A percentile compares a stretch with the other conserved stretches of the same genome.
phyloP scores from a whole-genome alignment of 2,113 vertebrate species.

The Oryctolagus cuniculus region mOryCun1.1 NC_091440.1:46276501-46277000 shows the following conservation, averaged over 20 bases:
- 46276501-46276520: no score
- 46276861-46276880: constrained; percentile 28
- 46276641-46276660: not conserved
- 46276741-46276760: constrained; percentile 39
- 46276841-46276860: not conserved
- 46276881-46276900: not conserved
- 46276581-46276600: no score
- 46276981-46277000: not conserved
- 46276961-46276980: not conserved
- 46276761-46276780: not conserved
- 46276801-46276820: constrained; percentile 31
- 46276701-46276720: not conserved
- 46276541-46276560: no score
- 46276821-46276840: constrained; percentile 28
- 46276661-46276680: not conserved
- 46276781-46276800: constrained; percentile 18
- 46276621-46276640: not conserved
- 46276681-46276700: constrained; percentile 31
- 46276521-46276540: no score
- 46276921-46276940: not conserved
- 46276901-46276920: not conserved
- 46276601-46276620: not conserved
- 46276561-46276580: no score
- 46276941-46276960: not conserved
- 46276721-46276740: not conserved